These are phyloP conservation scores for Apostichopus leukothele DNA, from an alignment of 53 echinoderm and acorn worm species.

Conservation along the genomic window DNA sequence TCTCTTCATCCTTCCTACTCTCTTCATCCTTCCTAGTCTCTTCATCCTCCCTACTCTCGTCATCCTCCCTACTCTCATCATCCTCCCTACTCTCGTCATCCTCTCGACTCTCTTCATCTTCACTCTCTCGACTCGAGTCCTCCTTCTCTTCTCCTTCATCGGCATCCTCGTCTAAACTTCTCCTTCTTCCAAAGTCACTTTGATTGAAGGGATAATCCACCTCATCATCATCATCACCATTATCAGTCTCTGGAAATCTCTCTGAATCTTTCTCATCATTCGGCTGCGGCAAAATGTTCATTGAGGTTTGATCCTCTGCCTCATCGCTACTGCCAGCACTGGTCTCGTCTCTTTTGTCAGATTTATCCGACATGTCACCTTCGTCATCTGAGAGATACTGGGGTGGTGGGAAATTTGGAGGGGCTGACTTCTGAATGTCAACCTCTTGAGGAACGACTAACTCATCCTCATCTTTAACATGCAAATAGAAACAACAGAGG, in stretches of 20 bases:
- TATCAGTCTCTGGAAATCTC: background rate
- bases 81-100: background rate
- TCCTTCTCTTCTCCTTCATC: background rate
- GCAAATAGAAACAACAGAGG: background rate
- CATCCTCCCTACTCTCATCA: background rate
- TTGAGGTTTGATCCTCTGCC: background rate
- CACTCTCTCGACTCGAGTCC: background rate
- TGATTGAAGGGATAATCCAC: background rate
- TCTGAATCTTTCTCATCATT: background rate
- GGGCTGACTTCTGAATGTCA: constrained; percentile 20
- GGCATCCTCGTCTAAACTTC: background rate
- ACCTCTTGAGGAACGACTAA: background rate
- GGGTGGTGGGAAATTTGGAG: constrained; percentile 1
- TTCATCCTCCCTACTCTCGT: background rate
- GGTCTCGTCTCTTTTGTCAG: background rate
- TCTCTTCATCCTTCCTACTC: background rate
- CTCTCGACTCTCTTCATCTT: background rate
- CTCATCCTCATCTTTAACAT: constrained; percentile 30
- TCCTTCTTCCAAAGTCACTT: background rate
- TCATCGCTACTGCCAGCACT: background rate
- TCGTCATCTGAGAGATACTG: constrained; percentile 12
- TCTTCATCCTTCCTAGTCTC: background rate
- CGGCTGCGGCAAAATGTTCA: no score
- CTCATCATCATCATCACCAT: background rate
- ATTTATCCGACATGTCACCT: background rate